Conservation (phyloP, 2,113 vertebrate species). For the Charina bottae region DNA sequence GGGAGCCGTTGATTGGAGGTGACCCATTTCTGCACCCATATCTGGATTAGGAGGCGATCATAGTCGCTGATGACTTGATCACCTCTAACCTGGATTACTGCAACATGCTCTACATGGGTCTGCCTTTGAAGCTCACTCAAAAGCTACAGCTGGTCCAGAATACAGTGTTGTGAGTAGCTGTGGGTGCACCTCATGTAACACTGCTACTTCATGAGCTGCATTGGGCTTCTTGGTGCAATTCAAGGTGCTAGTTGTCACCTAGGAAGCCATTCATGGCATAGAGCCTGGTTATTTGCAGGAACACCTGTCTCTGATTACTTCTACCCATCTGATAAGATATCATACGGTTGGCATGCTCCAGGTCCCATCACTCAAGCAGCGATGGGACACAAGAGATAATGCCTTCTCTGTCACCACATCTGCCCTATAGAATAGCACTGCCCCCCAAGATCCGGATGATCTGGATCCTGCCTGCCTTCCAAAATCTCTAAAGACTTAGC, state of each 20-base stretch:
- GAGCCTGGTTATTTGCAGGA: neutral
- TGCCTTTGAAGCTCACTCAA: neutral
- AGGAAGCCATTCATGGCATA: neutral
- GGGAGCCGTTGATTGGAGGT: neutral
- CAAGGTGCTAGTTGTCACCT: neutral
- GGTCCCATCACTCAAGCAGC: neutral
- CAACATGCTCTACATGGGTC: neutral
- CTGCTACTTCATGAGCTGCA: neutral
- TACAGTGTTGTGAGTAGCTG: neutral
- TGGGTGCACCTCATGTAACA: neutral
- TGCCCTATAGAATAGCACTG: neutral
- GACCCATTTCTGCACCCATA: neutral
- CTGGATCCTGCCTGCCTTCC: neutral
- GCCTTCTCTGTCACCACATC: neutral
- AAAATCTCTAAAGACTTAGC: neutral
- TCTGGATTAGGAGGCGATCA: neutral
- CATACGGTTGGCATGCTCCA: too few relatives aligned
- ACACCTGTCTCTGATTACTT: neutral
- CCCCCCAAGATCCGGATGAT: neutral
- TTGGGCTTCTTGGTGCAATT: neutral
- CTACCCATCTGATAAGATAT: neutral
- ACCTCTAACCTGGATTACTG: neutral
- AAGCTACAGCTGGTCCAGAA: neutral
- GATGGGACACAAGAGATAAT: neutral
- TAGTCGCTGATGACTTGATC: neutral